Percentiles rank a stretch among this genome's conserved stretches.
phyloP scores from a whole-genome alignment of 2,113 vertebrate genomes.

The Urocitellus parryii region DNA sequence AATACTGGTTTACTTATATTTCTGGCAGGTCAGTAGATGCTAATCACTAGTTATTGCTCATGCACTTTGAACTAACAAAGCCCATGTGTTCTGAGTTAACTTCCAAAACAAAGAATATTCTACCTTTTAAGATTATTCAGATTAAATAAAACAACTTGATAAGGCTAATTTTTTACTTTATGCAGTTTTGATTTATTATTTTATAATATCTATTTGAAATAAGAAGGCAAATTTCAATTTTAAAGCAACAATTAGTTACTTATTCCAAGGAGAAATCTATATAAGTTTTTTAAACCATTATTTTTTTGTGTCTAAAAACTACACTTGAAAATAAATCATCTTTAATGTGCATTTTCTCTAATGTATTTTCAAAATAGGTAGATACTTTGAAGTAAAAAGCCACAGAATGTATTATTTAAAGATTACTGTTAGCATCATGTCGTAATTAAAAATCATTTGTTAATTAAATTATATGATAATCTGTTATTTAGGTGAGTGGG shows the following conservation, averaged over 20 bases:
- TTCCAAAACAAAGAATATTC: conserved; percentile 35
- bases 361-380: conserved; percentile 21
- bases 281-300: not conserved
- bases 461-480: not conserved
- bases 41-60: not conserved
- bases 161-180: not conserved
- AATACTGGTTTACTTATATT: conserved; percentile 57
- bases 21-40: not conserved
- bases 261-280: not conserved
- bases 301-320: conserved; percentile 4
- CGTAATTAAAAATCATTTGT: conserved; percentile 42
- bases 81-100: not conserved
- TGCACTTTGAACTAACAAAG: not conserved
- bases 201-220: conserved; percentile 17
- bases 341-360: conserved; percentile 8
- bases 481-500: not conserved
- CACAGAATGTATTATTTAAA: not conserved
- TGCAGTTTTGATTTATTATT: not conserved
- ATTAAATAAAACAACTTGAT: not conserved
- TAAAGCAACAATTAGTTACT: not conserved
- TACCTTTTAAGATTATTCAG: conserved; percentile 23
- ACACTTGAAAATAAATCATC: conserved; percentile 56
- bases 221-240: conserved; percentile 3
- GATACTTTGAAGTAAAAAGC: conserved; percentile 21
- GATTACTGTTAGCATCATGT: not conserved